Conservation (phyloP, 1,140 invertebrate species). For the Pseudoatta argentina region DNA sequence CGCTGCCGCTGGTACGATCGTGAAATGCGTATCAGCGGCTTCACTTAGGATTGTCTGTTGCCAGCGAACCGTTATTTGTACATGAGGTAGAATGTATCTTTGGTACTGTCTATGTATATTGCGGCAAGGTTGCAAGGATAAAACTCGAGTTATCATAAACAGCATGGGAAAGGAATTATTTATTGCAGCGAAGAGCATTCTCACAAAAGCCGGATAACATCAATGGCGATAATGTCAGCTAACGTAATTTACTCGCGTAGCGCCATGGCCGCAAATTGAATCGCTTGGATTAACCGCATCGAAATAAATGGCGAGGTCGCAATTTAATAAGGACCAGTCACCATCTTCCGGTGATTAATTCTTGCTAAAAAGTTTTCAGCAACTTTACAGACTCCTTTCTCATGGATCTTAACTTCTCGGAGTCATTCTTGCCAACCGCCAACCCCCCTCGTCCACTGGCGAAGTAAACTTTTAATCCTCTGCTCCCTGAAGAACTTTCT, state of each 20-base stretch:
- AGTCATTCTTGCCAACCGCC: slow-evolving; percentile 83
- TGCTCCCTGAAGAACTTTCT: slow-evolving; percentile 78
- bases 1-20: slow-evolving; percentile 14
- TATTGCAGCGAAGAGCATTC: slow-evolving; percentile 19
- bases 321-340: slow-evolving; percentile 86
- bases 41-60: slow-evolving; percentile 44
- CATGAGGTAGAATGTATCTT: slow-evolving; percentile 29
- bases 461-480: slow-evolving; percentile 83
- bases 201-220: slow-evolving; percentile 45
- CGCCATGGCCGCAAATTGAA: slow-evolving; percentile 73
- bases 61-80: slow-evolving; percentile 44
- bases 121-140: slow-evolving; percentile 2
- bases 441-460: slow-evolving; percentile 72
- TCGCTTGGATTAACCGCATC: slow-evolving; percentile 77
- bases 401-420: slow-evolving; percentile 83
- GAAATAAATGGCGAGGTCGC: slow-evolving; percentile 84
- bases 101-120: slow-evolving; percentile 1
- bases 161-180: slow-evolving; percentile 27
- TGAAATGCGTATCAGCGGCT: slow-evolving; percentile 55
- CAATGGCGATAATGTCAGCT: slow-evolving; percentile 63
- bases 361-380: slow-evolving; percentile 84
- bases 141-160: slow-evolving; percentile 42
- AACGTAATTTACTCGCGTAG: slow-evolving; percentile 76
- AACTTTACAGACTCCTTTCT: slow-evolving; percentile 84
- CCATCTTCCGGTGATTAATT: slow-evolving; percentile 85